Evolutionary conservation across 64 coral and sea anemone species (phyloP).

Genomic region (Dendrophyllia cribrosa): DNA sequence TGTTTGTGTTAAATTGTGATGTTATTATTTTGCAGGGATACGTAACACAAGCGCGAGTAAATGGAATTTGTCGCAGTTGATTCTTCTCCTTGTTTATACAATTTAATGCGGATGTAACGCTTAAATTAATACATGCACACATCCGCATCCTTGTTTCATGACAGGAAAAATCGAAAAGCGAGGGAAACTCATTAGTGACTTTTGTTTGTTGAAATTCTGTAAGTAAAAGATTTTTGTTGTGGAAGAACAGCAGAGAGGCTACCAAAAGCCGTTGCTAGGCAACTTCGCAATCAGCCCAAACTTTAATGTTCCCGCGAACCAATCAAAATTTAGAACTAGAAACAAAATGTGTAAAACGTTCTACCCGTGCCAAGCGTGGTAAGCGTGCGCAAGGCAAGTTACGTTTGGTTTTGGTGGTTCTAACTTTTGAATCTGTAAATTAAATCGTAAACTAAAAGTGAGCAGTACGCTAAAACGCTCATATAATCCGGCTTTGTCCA

Average conservation of each 20-base stretch:
- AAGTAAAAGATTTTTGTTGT: no score
- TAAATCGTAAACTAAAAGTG: no score
- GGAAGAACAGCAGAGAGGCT: no score
- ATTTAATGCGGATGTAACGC: neutral
- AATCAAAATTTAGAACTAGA: neutral
- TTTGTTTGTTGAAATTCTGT: neutral
- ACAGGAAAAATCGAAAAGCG: neutral
- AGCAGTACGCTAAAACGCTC: no score
- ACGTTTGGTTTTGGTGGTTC: neutral
- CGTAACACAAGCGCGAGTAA: neutral
- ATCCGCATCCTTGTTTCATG: neutral
- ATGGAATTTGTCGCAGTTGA: neutral
- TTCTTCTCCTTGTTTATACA: neutral
- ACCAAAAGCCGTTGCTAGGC: no score
- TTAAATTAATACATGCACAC: neutral
- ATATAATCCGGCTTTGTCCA: no score
- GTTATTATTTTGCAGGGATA: constrained; percentile 29
- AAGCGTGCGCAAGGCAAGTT: neutral
- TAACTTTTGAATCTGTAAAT: no score
- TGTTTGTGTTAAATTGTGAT: no score
- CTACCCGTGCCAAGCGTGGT: neutral
- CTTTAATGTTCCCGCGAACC: neutral
- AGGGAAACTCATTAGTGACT: neutral
- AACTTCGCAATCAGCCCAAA: neutral
- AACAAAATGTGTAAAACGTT: neutral